Evolutionary conservation across 2,113 vertebrate genomes (phyloP).

Genomic region (Lasiurus cinereus): DNA sequence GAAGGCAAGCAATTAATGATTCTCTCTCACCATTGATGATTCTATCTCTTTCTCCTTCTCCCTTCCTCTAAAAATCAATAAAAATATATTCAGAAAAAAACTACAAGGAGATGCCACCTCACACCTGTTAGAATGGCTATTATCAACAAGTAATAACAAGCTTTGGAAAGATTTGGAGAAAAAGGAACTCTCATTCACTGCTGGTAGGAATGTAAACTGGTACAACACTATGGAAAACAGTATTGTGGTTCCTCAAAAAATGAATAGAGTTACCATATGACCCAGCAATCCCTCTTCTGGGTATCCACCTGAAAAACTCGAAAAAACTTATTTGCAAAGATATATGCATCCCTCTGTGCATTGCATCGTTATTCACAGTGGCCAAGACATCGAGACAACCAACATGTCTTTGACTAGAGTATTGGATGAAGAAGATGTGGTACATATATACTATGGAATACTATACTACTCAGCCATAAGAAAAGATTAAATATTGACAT

Average conservation of each 20-base stretch:
- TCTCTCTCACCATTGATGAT: too few relatives aligned
- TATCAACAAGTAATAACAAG: neutral
- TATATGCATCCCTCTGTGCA: neutral
- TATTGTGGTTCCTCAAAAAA: neutral
- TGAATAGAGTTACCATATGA: neutral
- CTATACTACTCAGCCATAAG: neutral
- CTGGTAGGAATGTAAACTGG: neutral
- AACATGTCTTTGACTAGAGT: neutral
- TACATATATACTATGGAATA: neutral
- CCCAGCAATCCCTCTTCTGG: neutral
- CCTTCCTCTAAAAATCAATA: too few relatives aligned
- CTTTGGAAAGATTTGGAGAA: neutral
- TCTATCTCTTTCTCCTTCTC: too few relatives aligned
- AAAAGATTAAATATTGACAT: neutral
- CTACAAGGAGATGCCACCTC: neutral
- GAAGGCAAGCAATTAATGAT: too few relatives aligned
- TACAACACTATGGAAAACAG: neutral
- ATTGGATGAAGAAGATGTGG: neutral
- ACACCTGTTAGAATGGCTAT: neutral
- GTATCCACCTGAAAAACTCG: neutral
- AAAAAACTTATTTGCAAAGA: neutral
- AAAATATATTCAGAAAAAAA: neutral
- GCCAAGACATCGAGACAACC: neutral
- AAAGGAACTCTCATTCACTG: neutral
- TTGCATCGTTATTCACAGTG: neutral